Base-by-base conservation (phyloP, 2,797 vertebrate species). In the Sparus aurata region DNA sequence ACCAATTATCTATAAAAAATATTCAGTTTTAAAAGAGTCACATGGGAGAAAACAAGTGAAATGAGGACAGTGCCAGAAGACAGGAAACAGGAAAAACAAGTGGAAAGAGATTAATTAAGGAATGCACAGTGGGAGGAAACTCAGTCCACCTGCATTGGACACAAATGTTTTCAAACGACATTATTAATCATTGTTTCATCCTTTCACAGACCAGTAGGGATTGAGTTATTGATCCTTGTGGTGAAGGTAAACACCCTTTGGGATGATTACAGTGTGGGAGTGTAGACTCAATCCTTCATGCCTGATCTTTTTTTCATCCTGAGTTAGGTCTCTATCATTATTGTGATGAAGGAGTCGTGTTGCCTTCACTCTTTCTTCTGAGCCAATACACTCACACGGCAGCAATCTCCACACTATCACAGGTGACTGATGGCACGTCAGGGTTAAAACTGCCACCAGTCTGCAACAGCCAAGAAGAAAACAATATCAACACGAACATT, bases 391-490 rank as follows among this genome's bases (percentile, higher is more conserved):
- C 61, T 43, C 43, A 53, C 55, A 47, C 16, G n/a, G 47, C 45
- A n/a, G 68, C 45, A 73, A 77, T 82, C 74, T 76, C 61, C 70
- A 65, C 71, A 22, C 52, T 34, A 62, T 73, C 71, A 23, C 53
- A 60, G 69, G 67, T 81, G 85, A 90, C 64, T 65, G 82, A 90
- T 85, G 79, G 75, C 47, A 57, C 9, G 49, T 59, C 83, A 65
- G 52, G 80, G 59, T 73, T 58, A 60, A 85, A 84, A 72, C 75
- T 50, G 62, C 71, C 46, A 72, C 79, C 76, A 69, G 41, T 87
- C 87, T 65, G 67, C 63, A 52, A 71, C 68, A 75, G 73, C 62
- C 38, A 22, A 66, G 73, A 77, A 46, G 62, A 74, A 75, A 79
- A 80, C 55, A 70, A 10, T 69, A 73, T 78, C 80, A 73, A 69